phyloP scores from a whole-genome alignment of 2,888 invertebrate genomes.

The Brachypterus glaber region DNA sequence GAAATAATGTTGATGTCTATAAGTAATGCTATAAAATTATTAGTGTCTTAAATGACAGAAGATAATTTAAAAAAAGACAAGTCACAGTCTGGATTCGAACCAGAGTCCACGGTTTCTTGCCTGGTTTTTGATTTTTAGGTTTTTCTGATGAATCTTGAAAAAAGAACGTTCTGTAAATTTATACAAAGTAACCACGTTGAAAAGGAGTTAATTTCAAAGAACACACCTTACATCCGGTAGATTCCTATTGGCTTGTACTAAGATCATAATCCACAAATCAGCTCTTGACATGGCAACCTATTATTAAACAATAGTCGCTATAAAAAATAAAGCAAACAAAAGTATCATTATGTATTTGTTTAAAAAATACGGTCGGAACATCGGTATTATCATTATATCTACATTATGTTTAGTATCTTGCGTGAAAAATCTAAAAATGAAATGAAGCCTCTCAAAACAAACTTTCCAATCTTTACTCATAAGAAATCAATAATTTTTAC shows the following conservation, averaged over 20 bases:
- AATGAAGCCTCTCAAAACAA: no score
- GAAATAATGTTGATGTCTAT: no score
- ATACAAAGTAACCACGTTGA: not conserved
- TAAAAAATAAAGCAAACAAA: constrained; percentile 1
- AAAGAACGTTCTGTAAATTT: no score
- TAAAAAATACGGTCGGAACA: constrained; percentile 2
- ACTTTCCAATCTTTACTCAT: no score
- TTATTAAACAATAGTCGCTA: constrained; percentile 8
- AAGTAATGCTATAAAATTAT: no score
- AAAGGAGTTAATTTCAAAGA: constrained; percentile 14
- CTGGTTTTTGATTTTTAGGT: no score
- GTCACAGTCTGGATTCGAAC: no score
- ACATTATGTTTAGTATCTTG: constrained; percentile 16
- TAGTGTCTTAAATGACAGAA: no score
- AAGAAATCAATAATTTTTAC: no score
- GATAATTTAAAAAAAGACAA: no score
- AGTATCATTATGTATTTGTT: not conserved
- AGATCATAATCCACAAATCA: constrained; percentile 29
- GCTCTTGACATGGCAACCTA: constrained; percentile 16
- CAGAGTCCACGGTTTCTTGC: no score
- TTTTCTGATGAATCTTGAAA: no score
- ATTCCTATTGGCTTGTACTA: constrained; percentile 29
- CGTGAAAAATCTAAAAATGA: constrained; percentile 10
- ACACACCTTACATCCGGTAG: constrained; percentile 30
- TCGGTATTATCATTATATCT: constrained; percentile 14